phyloP scores from a whole-genome alignment of 2,797 vertebrate species.

The Catostomus latipinnis region DNA sequence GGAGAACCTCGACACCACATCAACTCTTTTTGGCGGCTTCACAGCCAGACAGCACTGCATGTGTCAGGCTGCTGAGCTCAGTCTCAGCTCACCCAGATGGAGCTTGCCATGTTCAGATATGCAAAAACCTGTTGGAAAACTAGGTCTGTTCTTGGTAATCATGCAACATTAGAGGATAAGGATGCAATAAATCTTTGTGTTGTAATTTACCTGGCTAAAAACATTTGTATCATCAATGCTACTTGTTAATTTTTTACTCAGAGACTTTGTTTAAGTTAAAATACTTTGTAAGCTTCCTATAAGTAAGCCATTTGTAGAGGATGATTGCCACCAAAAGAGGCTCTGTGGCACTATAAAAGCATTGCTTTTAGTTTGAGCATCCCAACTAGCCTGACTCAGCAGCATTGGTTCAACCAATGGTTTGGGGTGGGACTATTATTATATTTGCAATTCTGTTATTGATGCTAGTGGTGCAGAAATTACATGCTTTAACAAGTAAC shows the following conservation, averaged over 20 bases:
- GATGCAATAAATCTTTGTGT: slow-evolving; percentile 1
- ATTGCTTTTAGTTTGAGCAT: no score
- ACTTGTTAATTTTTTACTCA: background rate
- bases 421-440: no score
- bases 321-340: no score
- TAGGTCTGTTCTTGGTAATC: background rate
- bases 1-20: slow-evolving; percentile 71
- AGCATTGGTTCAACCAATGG: no score
- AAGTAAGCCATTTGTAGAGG: no score
- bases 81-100: slow-evolving; percentile 33
- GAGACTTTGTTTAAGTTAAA: background rate
- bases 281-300: no score
- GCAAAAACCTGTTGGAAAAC: slow-evolving; percentile 61
- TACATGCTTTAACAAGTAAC: background rate
- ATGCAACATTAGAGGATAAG: slow-evolving; percentile 6
- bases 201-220: slow-evolving; percentile 13
- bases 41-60: slow-evolving; percentile 70
- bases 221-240: background rate
- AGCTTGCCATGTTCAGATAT: slow-evolving; percentile 57
- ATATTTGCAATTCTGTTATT: no score
- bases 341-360: no score
- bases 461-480: no score
- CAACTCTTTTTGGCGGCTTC: slow-evolving; percentile 75
- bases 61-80: slow-evolving; percentile 66
- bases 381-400: no score